Percentiles rank a stretch among this genome's conserved stretches.
Evolutionary conservation across 1,140 invertebrate species (phyloP).

Genomic region (Caenorhabditis briggsae): DNA sequence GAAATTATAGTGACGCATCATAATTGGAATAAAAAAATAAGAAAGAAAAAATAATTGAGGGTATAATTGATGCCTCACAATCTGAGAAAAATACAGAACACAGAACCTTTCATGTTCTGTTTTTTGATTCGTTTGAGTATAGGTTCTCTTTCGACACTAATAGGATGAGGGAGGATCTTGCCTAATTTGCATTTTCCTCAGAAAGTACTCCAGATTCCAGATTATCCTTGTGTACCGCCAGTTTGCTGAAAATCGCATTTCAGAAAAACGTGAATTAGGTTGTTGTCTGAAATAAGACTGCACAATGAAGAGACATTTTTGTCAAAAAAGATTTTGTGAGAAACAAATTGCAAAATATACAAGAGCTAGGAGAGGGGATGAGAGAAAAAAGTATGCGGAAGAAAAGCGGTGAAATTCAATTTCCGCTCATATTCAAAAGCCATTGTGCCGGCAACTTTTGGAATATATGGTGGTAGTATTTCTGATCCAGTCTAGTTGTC

Average conservation of each 20-base stretch:
- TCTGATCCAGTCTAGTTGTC: too few relatives aligned
- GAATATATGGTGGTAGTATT: background rate
- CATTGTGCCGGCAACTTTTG: constrained; percentile 2
- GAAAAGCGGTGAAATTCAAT: constrained; percentile 9
- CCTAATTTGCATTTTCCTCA: background rate
- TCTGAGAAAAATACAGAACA: background rate
- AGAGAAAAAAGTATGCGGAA: background rate
- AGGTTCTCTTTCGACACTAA: too few relatives aligned
- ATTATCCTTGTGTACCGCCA: constrained; percentile 9
- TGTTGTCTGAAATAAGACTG: constrained; percentile 21
- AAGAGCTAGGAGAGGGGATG: background rate
- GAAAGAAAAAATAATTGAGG: background rate
- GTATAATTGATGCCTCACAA: too few relatives aligned
- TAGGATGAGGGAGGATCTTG: background rate
- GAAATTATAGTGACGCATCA: background rate
- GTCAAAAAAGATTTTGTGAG: background rate
- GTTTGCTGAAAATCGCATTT: constrained; percentile 11
- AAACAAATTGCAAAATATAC: background rate
- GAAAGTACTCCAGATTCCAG: background rate
- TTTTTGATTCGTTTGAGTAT: too few relatives aligned
- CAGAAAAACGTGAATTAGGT: background rate
- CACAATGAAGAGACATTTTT: background rate
- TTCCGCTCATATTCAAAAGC: constrained; percentile 10
- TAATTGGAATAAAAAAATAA: background rate
- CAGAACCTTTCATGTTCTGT: background rate